Percentiles rank a stretch among this genome's conserved stretches.
Conservation (phyloP, 2,797 vertebrate species). For the Pelobates cultripes region DNA sequence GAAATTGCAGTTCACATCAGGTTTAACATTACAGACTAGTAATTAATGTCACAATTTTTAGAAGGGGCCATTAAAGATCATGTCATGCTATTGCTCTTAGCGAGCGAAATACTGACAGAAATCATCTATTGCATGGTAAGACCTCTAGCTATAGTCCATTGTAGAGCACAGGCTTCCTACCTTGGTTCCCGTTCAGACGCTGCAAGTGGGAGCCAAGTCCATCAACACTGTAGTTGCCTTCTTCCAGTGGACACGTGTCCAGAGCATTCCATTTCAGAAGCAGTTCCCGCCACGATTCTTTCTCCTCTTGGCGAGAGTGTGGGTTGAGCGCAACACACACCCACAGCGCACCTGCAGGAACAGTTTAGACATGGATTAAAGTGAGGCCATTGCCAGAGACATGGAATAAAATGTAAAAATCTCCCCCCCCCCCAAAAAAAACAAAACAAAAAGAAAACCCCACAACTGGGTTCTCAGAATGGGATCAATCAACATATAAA, state of each 20-base stretch:
- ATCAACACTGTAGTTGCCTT: conserved; percentile 67
- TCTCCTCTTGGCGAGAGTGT: conserved; percentile 68
- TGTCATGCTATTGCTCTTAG: too few relatives aligned
- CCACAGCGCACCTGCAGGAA: conserved; percentile 67
- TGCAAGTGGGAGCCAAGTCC: conserved; percentile 34
- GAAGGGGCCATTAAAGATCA: too few relatives aligned
- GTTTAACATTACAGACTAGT: too few relatives aligned
- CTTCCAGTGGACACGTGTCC: conserved; percentile 68
- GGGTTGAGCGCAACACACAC: conserved; percentile 72
- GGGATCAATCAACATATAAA: too few relatives aligned
- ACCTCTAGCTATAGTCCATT: too few relatives aligned
- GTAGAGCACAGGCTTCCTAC: conserved; percentile 44
- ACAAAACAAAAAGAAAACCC: not conserved
- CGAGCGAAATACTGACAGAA: too few relatives aligned
- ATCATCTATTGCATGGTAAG: too few relatives aligned
- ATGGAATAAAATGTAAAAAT: too few relatives aligned
- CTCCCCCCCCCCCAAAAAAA: not conserved
- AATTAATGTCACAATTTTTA: too few relatives aligned
- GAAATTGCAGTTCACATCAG: too few relatives aligned
- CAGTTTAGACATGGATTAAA: too few relatives aligned
- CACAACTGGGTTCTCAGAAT: not conserved
- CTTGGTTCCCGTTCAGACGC: conserved; percentile 48
- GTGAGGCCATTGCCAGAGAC: too few relatives aligned
- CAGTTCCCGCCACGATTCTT: conserved; percentile 66
- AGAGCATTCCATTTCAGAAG: conserved; percentile 67